Percentiles rank a stretch among this genome's conserved stretches.
Conservation (phyloP, 2,888 invertebrate genomes). For the Tipula helvola region DNA sequence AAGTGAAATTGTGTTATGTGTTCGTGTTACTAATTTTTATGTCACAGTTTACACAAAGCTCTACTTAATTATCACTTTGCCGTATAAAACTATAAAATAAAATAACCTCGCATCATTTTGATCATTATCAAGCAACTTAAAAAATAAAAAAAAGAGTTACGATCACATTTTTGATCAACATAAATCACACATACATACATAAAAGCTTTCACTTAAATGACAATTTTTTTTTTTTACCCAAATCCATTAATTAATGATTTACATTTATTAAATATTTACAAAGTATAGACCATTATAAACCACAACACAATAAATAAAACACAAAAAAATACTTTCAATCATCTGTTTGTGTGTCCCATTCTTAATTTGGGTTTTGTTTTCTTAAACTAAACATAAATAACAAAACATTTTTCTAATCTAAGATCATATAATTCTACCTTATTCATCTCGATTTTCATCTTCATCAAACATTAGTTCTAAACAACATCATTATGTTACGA, state of each 20-base stretch:
- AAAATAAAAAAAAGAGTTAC: not conserved
- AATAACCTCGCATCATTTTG: not conserved
- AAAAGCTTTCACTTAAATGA: not conserved
- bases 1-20: no score
- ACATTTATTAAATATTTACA: not conserved
- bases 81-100: not conserved
- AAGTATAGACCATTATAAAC: not conserved
- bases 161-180: not conserved
- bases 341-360: not conserved
- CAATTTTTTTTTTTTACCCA: not conserved
- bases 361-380: not conserved
- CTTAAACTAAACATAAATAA: not conserved
- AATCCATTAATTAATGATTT: not conserved
- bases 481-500: not conserved
- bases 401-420: not conserved
- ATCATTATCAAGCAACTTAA: not conserved
- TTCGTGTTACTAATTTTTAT: no score
- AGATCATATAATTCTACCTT: not conserved
- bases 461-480: not conserved
- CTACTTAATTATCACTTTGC: not conserved
- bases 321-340: not conserved
- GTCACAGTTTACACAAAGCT: no score
- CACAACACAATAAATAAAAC: not conserved
- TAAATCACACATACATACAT: not conserved
- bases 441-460: not conserved